Base-by-base conservation (phyloP, 2,797 vertebrate species). In the Chelonia mydas region DNA sequence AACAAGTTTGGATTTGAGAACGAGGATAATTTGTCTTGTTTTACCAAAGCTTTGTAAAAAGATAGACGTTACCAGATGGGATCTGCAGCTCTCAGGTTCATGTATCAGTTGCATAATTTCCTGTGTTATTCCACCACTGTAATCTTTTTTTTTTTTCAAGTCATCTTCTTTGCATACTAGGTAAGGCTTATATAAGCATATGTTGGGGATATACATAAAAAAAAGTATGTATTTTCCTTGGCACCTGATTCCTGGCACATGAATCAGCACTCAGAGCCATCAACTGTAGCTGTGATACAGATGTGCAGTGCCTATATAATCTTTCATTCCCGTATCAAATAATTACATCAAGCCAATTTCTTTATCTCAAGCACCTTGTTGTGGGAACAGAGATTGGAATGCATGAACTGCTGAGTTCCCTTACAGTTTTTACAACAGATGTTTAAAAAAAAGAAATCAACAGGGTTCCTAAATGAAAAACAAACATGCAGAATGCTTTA, bases 311-410 rank as follows among this genome's bases (percentile, higher is more conserved):
- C 96, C 93, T 97, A 84, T 11, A 84, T 96, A 97, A 97, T 97
- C 95, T 97, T 95, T 94, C 65, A 72, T 23, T 72, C 95, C 96
- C 95, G 83, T 97, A 97, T 97, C 97, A 97, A 91, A 94, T 92
- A 96, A 92, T 95, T 96, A 95, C 81, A 84, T 95, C 9, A 59
- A 96, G 96, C 92, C 95, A 96, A 94, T 95, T 95, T 94, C 94
- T 96, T 94, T 96, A 97, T 97, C 97, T 97, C 92, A 96, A 97
- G 95, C 94, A 97, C 97, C 96, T 97, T 97, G 94, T 95, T 96
- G 95, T 97, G 96, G 96, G 96, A 97, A 97, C 81, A 0, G 90
- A 94, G 86, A 68, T 82, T 84, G 89, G 96, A 95, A 96, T 77
- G 92, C 91, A 91, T 31, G 49, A 94, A 95, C 90, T 94, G 76